Percentiles rank a stretch among this genome's conserved stretches.
Evolutionary conservation across 2,888 invertebrate genomes (phyloP).

Genomic region (Ditylenchus weischeri): DNA sequence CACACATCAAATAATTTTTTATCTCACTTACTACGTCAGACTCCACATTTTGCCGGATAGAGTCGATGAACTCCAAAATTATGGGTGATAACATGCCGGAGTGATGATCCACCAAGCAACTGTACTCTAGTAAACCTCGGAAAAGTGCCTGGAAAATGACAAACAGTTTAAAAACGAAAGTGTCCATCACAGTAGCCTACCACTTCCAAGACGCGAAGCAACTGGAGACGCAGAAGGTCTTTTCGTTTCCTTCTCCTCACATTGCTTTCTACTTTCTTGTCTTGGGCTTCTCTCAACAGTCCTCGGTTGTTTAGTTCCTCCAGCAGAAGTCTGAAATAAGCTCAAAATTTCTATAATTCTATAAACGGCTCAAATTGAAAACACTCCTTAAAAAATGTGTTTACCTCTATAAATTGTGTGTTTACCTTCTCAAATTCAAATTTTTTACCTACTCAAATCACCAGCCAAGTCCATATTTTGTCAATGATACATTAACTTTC

Average conservation of each 20-base stretch:
- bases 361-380: too few relatives aligned
- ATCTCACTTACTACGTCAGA: constrained; percentile 67
- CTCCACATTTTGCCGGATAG: constrained; percentile 83
- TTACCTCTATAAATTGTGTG: too few relatives aligned
- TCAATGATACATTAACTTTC: too few relatives aligned
- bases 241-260: constrained; percentile 82
- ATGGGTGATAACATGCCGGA: constrained; percentile 79
- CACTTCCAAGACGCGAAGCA: constrained; percentile 80
- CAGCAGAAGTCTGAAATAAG: constrained; percentile 67
- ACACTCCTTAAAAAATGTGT: too few relatives aligned
- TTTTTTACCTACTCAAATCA: too few relatives aligned
- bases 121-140: constrained; percentile 54
- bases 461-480: too few relatives aligned
- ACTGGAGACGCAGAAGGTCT: constrained; percentile 84
- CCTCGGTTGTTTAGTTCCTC: constrained; percentile 78
- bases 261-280: constrained; percentile 84
- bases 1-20: too few relatives aligned
- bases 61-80: constrained; percentile 90
- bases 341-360: neutral
- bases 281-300: constrained; percentile 88
- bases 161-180: constrained; percentile 62
- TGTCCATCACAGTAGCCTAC: constrained; percentile 69
- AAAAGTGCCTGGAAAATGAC: constrained; percentile 36
- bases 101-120: constrained; percentile 78
- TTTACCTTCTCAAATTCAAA: too few relatives aligned